A percentile compares a stretch with the other conserved stretches of the same genome.
These are phyloP conservation scores for Emydura subglobosa DNA, from an alignment of 2,113 vertebrate species.

Conservation along the genomic window DNA sequence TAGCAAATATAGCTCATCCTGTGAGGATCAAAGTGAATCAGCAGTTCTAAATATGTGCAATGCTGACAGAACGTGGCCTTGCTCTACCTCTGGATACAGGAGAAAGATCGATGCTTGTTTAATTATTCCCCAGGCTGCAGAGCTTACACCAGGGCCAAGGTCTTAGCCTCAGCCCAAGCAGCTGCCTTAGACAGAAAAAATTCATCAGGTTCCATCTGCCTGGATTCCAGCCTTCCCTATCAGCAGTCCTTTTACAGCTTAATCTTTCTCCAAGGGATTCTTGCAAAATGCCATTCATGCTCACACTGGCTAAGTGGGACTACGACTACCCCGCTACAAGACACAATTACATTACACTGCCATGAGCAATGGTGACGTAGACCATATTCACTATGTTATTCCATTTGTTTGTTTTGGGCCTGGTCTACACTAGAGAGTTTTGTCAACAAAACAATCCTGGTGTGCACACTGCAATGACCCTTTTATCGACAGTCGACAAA, in stretches of 20 bases:
- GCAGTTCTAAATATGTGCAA: slow-evolving; percentile 34
- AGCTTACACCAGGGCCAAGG: slow-evolving; percentile 21
- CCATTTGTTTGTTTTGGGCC: background rate
- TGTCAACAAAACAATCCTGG: too few species aligned
- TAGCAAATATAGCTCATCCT: background rate
- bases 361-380: background rate
- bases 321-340: background rate
- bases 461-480: too few species aligned
- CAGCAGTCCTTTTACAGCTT: background rate
- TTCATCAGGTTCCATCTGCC: background rate
- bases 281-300: background rate
- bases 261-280: background rate
- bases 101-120: slow-evolving; percentile 44
- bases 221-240: background rate
- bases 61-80: slow-evolving; percentile 6
- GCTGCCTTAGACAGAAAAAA: slow-evolving; percentile 19
- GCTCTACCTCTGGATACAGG: slow-evolving; percentile 14
- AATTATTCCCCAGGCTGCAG: slow-evolving; percentile 32
- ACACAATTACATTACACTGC: background rate
- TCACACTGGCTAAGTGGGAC: background rate
- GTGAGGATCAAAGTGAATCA: slow-evolving; percentile 10
- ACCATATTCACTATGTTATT: background rate
- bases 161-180: slow-evolving; percentile 11
- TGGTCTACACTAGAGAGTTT: too few species aligned
- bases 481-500: too few species aligned